Evolutionary conservation across 2,888 invertebrate genomes (phyloP).

Genomic region (Plebejus argus): DNA sequence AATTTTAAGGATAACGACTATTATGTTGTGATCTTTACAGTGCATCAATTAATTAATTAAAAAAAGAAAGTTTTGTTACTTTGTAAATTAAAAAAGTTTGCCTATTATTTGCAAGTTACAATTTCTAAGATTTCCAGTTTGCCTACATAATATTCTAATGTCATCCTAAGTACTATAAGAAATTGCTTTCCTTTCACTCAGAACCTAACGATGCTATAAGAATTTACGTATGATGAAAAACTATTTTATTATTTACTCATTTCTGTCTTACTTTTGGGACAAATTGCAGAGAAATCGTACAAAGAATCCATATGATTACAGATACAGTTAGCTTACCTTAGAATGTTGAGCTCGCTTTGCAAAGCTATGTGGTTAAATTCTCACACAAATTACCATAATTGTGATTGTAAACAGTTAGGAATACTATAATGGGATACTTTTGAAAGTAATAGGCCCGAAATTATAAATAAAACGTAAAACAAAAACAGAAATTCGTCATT

Average conservation of each 20-base stretch:
- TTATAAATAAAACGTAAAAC: neutral
- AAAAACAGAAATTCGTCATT: neutral
- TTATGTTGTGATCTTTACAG: neutral
- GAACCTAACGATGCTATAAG: neutral
- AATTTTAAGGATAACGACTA: neutral
- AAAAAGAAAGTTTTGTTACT: too few relatives aligned
- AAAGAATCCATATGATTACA: neutral
- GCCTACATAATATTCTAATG: neutral
- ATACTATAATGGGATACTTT: neutral
- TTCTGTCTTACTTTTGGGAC: neutral
- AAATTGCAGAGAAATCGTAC: neutral
- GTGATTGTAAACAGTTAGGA: neutral
- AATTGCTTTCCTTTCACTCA: conserved; percentile 18
- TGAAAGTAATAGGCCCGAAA: neutral
- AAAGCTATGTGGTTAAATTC: neutral
- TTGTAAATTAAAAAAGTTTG: too few relatives aligned
- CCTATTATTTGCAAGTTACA: neutral
- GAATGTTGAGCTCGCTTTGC: neutral
- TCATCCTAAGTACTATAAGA: neutral
- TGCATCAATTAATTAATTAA: neutral
- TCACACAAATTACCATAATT: conserved; percentile 11
- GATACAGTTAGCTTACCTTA: conserved; percentile 1
- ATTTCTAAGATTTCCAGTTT: neutral
- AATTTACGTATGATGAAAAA: neutral
- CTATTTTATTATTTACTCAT: neutral